Evolutionary conservation across 2,888 invertebrate species (phyloP).

Genomic region (Pyrgus malvae): DNA sequence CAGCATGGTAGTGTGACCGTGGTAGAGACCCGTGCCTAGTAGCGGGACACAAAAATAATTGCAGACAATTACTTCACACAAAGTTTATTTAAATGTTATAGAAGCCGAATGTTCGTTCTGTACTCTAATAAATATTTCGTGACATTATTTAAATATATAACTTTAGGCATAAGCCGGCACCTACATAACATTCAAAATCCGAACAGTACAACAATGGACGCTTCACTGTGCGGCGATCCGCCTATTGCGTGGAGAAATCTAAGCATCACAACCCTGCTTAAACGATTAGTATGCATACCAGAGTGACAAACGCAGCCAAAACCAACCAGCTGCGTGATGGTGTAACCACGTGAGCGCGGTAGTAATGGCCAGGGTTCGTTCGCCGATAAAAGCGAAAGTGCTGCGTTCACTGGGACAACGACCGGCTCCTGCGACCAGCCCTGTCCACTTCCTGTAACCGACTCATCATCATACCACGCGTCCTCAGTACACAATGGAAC

Average conservation of each 20-base stretch:
- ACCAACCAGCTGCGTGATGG: slow-evolving; percentile 60
- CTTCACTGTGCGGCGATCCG: slow-evolving; percentile 26
- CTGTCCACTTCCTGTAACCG: slow-evolving; percentile 59
- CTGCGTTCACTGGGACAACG: slow-evolving; percentile 79
- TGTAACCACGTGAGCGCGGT: slow-evolving; percentile 74
- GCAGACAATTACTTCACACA: too few species aligned
- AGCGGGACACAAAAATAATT: too few species aligned
- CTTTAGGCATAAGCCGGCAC: too few species aligned
- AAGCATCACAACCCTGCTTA: slow-evolving; percentile 65
- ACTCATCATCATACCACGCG: slow-evolving; percentile 53
- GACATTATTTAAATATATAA: too few species aligned
- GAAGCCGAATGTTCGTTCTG: too few species aligned
- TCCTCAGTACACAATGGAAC: slow-evolving; percentile 29
- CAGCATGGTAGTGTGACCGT: too few species aligned
- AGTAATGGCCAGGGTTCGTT: slow-evolving; percentile 78
- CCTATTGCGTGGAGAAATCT: slow-evolving; percentile 64
- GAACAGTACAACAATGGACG: slow-evolving; percentile 34
- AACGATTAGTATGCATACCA: slow-evolving; percentile 70
- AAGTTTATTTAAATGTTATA: too few species aligned
- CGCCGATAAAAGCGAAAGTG: slow-evolving; percentile 80
- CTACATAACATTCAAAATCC: slow-evolving; percentile 17
- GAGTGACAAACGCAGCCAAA: slow-evolving; percentile 67
- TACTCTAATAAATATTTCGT: too few species aligned
- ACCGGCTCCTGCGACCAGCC: slow-evolving; percentile 69
- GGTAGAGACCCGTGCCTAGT: too few species aligned